Conservation (phyloP, 1,140 invertebrate species). For the Macrostomum lignano region DNA sequence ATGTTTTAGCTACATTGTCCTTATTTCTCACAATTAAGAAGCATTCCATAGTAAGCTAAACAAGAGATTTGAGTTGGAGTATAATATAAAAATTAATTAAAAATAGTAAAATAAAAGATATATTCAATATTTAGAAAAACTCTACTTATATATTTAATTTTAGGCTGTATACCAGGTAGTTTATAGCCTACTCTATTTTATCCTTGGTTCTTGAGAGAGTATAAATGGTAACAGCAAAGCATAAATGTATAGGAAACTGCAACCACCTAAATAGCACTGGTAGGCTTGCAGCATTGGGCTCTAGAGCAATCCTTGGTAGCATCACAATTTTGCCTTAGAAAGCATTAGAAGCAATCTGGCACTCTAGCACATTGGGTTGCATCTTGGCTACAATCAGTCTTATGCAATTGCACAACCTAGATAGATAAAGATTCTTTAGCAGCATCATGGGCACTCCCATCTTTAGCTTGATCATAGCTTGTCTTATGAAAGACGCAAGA, state of each 20-base stretch:
- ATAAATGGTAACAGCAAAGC: slow-evolving; percentile 33
- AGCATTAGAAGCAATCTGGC: slow-evolving; percentile 7
- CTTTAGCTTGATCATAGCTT: slow-evolving; percentile 24
- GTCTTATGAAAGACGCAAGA: no score
- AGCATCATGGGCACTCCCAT: slow-evolving; percentile 17
- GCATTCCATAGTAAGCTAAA: no score
- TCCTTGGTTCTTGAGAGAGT: slow-evolving; percentile 33
- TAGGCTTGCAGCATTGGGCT: slow-evolving; percentile 9
- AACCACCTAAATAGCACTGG: slow-evolving; percentile 25
- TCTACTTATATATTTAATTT: no score
- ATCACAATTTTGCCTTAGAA: slow-evolving; percentile 8
- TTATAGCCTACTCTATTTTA: no score
- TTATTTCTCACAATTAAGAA: no score
- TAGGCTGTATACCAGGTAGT: no score
- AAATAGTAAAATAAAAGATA: no score
- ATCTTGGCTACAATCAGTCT: slow-evolving; percentile 13
- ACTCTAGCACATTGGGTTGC: slow-evolving; percentile 9
- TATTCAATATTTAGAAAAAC: no score
- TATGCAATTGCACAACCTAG: slow-evolving; percentile 20
- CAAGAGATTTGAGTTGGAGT: no score
- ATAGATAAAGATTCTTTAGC: slow-evolving; percentile 18
- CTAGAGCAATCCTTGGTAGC: slow-evolving; percentile 10
- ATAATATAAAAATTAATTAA: no score
- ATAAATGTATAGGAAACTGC: slow-evolving; percentile 29
- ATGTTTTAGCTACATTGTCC: no score